phyloP scores from a whole-genome alignment of 2,113 vertebrate genomes.

The Columbina picui region DNA sequence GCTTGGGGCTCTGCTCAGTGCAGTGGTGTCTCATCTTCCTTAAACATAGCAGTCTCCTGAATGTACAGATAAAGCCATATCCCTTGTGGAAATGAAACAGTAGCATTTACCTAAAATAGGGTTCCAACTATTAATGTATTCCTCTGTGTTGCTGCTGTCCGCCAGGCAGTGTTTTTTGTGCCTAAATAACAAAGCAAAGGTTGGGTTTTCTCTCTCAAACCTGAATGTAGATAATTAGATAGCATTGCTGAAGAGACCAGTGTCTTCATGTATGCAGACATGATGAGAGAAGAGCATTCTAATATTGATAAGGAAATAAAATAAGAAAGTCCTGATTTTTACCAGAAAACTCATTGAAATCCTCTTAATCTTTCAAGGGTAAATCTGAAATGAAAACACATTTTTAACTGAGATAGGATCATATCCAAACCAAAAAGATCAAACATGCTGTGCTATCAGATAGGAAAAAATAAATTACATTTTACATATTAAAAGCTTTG shows the following conservation, averaged over 20 bases:
- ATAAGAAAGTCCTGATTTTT: background rate
- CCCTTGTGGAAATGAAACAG: background rate
- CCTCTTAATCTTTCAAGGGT: background rate
- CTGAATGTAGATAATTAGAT: background rate
- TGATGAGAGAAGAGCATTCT: background rate
- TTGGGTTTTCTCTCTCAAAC: background rate
- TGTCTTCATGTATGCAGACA: background rate
- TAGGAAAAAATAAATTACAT: constrained; percentile 11
- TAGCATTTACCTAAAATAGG: background rate
- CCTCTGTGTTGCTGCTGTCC: background rate
- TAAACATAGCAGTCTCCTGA: background rate
- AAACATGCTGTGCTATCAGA: constrained; percentile 20
- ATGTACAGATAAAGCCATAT: background rate
- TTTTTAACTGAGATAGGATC: constrained; percentile 31
- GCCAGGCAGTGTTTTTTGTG: background rate
- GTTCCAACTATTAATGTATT: background rate
- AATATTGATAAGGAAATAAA: background rate
- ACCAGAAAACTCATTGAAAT: background rate
- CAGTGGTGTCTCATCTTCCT: background rate
- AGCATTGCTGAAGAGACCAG: background rate
- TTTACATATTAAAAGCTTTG: constrained; percentile 39
- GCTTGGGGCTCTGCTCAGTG: background rate
- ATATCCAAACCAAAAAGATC: constrained; percentile 3
- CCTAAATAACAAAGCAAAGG: background rate
- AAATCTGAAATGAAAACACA: background rate